Evolutionary conservation across 2,888 invertebrate genomes (phyloP).

Genomic region (Lysandra bellargus): DNA sequence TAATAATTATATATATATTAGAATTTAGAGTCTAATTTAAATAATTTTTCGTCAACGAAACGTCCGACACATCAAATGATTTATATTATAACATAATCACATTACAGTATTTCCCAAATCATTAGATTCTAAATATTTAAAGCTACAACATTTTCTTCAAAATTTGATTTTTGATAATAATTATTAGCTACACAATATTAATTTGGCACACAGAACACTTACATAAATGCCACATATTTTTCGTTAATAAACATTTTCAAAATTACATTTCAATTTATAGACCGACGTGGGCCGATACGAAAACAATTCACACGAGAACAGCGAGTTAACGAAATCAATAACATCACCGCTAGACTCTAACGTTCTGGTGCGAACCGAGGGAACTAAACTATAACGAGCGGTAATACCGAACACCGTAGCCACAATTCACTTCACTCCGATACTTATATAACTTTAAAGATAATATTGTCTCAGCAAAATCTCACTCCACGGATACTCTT

Average conservation of each 20-base stretch:
- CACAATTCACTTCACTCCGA: constrained; percentile 53
- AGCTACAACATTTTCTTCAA: constrained; percentile 60
- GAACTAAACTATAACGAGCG: neutral
- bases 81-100: constrained; percentile 46
- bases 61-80: constrained; percentile 43
- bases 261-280: constrained; percentile 17
- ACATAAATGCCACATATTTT: constrained; percentile 40
- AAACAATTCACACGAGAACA: constrained; percentile 12
- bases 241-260: constrained; percentile 26
- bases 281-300: neutral
- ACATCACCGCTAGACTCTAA: neutral
- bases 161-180: constrained; percentile 35
- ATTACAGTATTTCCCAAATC: constrained; percentile 52
- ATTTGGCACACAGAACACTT: constrained; percentile 61
- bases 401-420: constrained; percentile 30
- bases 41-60: constrained; percentile 54
- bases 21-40: constrained; percentile 52
- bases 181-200: constrained; percentile 36
- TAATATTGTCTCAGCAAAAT: constrained; percentile 79
- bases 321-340: constrained; percentile 12
- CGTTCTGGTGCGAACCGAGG: neutral
- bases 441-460: constrained; percentile 68
- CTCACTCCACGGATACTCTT: constrained; percentile 78
- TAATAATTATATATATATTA: constrained; percentile 44
- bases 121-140: constrained; percentile 77